Conservation (phyloP, 2,797 vertebrate genomes). For the Dryobates pubescens region DNA sequence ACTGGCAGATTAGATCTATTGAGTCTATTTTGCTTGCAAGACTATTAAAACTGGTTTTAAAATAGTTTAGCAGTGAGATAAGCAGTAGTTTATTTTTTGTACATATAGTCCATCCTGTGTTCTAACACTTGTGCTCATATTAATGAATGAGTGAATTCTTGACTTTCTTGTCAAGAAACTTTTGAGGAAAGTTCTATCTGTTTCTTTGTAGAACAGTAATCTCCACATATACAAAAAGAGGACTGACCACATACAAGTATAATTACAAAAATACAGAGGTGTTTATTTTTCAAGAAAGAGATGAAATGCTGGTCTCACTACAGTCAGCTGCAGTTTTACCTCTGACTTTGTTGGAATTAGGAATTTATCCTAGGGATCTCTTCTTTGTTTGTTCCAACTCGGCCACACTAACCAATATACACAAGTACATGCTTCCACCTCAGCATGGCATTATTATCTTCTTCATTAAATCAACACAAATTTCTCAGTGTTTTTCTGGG, state of each 20-base stretch:
- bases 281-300: background rate
- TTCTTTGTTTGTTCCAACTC: background rate
- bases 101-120: background rate
- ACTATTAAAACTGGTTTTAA: background rate
- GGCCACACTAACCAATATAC: background rate
- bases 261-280: background rate
- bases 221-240: background rate
- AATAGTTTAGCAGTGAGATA: background rate
- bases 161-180: background rate
- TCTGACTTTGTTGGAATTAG: background rate
- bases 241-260: background rate
- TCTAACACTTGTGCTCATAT: background rate
- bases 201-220: background rate
- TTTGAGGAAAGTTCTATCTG: background rate
- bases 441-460: background rate
- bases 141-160: background rate
- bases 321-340: background rate
- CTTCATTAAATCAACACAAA: background rate
- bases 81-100: background rate
- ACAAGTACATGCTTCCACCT: background rate
- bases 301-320: background rate
- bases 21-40: background rate
- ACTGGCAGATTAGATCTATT: constrained; percentile 9
- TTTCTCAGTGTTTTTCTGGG: background rate
- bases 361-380: background rate